Evolutionary conservation across 2,888 invertebrate species (phyloP), one percentile per base, ranked within the genome.

Genomic region (Tinea pellionella): DNA sequence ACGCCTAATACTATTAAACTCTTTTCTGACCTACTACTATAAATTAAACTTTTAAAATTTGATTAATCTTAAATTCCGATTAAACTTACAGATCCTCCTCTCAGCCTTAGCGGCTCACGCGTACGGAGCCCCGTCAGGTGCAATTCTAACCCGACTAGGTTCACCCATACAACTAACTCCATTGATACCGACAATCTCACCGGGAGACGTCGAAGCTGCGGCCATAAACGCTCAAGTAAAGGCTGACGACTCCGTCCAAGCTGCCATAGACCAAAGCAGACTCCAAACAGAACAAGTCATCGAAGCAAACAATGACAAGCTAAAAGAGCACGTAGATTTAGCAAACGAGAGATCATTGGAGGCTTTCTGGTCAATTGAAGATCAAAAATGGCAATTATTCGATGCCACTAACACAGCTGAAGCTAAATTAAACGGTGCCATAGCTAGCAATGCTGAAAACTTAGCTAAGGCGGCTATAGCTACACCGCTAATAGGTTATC

Each of bases 201-300:
- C 82, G 1, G 86, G 81, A 4, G 86, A 87, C 65, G 63, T 83
- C 6, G 79, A 86, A 62, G 86, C 80, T 0, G 86, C 85, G 1
- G 75, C 70, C 41, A 86, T 85, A 19, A 71, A 86, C 60, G 80
- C 83, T 3, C 77, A 80, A 65, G 76, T 77, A 62, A 71, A 72
- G 0, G 66, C 73, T 0, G 72, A 64, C 1, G 84, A 85, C 65
- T 70, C 75, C 62, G 75, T 76, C 0, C 66, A 74, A 32, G 29
- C 61, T 13, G 37, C 64, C 1, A 72, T 73, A 60, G 43, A 69
- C 8, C 66, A 70, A 0, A 70, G 77, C 1, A 59, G 61, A 13
- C 61, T 61, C 0, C 41, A 51, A 6, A 63, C 69, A 2, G 81
- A 83, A 51, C 69, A 72, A 19, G 76, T 73, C 0, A 64, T 66